Evolutionary conservation across 1,140 invertebrate species (phyloP).

Genomic region (Lucilia cuprina): DNA sequence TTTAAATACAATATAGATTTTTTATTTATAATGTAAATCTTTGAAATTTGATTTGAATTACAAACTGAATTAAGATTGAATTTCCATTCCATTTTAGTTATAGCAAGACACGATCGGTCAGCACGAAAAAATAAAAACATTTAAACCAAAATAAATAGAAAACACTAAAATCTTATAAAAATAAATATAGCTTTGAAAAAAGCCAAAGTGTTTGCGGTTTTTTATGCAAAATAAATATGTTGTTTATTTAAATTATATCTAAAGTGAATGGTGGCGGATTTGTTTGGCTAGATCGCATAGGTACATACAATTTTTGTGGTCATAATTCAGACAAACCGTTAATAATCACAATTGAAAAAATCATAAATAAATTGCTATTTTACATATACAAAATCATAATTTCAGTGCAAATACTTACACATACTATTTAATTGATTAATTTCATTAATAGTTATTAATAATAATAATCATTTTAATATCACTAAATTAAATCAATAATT

Average conservation of each 20-base stretch:
- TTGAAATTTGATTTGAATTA: not conserved
- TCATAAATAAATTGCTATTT: not conserved
- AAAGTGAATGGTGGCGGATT: not conserved
- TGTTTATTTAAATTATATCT: not conserved
- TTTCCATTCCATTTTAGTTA: not conserved
- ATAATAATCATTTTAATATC: no score
- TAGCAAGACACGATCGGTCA: not conserved
- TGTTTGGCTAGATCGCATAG: not conserved
- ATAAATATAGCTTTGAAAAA: not conserved
- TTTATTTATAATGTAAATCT: not conserved
- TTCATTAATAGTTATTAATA: no score
- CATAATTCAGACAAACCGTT: not conserved
- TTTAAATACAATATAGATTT: not conserved
- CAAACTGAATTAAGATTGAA: not conserved
- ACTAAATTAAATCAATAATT: no score
- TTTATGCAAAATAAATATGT: not conserved
- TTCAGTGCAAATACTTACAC: no score
- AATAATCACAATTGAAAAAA: not conserved
- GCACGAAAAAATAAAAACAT: not conserved
- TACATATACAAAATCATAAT: no score
- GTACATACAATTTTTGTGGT: not conserved
- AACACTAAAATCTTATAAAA: not conserved
- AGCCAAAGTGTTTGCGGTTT: slow-evolving; percentile 1
- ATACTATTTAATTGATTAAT: no score
- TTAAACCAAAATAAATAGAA: not conserved